Conservation (phyloP, 2,113 vertebrate genomes). For the Panthera uncia region DNA sequence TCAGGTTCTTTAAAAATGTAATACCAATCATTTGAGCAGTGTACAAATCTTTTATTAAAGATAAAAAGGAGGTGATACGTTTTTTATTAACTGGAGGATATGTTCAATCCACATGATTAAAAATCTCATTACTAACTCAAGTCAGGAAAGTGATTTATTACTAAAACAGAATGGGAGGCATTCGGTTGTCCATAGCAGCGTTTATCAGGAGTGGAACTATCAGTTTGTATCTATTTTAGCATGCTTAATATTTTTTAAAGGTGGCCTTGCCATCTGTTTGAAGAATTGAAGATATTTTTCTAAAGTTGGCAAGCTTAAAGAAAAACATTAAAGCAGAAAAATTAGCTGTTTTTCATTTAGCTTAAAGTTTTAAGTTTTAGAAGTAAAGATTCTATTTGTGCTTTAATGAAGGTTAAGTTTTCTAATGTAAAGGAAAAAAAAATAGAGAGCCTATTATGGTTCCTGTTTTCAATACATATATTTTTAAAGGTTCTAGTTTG, state of each 20-base stretch:
- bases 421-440: not conserved
- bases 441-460: not conserved
- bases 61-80: conserved; percentile 84
- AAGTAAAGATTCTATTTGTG: conserved; percentile 53
- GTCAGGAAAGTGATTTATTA: conserved; percentile 83
- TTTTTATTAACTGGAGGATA: conserved; percentile 87
- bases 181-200: conserved; percentile 78
- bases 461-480: not conserved
- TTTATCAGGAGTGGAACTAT: conserved; percentile 73
- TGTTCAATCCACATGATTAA: conserved; percentile 85
- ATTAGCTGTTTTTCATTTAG: conserved; percentile 66
- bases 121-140: conserved; percentile 85
- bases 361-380: conserved; percentile 58
- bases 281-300: conserved; percentile 68
- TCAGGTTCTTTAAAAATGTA: conserved; percentile 83
- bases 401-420: conserved; percentile 42
- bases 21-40: conserved; percentile 83
- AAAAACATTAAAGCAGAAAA: conserved; percentile 74
- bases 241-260: conserved; percentile 79
- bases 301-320: conserved; percentile 63
- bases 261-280: conserved; percentile 74
- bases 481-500: not conserved
- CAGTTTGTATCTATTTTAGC: conserved; percentile 70
- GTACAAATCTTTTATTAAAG: conserved; percentile 89
- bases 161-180: conserved; percentile 77